Evolutionary conservation across 2,888 invertebrate genomes (phyloP).

Genomic region (Lochmaea capreae): DNA sequence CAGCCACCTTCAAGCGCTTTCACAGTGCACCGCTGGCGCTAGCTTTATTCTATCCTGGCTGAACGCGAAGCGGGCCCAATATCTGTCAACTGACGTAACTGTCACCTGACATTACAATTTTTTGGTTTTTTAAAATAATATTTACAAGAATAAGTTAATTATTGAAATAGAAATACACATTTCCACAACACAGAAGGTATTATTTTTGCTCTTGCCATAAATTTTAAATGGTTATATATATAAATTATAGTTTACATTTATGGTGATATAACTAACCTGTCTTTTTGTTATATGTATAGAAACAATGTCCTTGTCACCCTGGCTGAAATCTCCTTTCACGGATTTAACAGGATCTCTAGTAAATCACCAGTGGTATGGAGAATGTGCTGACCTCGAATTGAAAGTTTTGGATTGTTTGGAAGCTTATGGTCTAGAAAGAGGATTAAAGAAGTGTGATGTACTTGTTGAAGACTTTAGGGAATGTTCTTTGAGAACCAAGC

Average conservation of each 20-base stretch:
- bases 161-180: too few species aligned
- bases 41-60: too few species aligned
- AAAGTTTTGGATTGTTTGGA: constrained; percentile 82
- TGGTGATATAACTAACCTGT: constrained; percentile 45
- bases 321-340: constrained; percentile 76
- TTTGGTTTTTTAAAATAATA: too few species aligned
- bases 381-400: constrained; percentile 77
- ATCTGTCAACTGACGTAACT: too few species aligned
- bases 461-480: constrained; percentile 78
- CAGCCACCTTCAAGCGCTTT: too few species aligned
- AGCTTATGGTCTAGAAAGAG: constrained; percentile 80
- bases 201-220: background rate
- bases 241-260: constrained; percentile 3
- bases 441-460: constrained; percentile 71
- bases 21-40: too few species aligned
- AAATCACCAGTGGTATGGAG: constrained; percentile 74
- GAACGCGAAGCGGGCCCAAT: too few species aligned
- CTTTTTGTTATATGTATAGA: constrained; percentile 15
- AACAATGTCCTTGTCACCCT: constrained; percentile 64
- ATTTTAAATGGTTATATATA: background rate
- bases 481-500: constrained; percentile 73
- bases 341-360: constrained; percentile 76
- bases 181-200: too few species aligned
- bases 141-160: too few species aligned
- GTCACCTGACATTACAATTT: too few species aligned